phyloP scores from a whole-genome alignment of 1,140 invertebrate genomes.

The Acromyrmex echinatior region DNA sequence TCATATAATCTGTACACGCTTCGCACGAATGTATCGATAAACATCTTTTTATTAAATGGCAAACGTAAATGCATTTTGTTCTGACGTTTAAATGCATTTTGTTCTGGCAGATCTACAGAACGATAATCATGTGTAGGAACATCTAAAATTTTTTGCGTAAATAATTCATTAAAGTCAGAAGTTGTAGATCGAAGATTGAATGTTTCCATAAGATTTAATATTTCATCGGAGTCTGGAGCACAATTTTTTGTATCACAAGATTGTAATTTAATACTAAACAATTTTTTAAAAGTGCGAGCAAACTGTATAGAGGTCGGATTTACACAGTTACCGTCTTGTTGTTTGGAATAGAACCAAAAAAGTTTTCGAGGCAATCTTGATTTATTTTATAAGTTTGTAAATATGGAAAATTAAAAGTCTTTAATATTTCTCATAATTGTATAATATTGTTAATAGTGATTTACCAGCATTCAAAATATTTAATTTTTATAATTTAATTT shows the following conservation, averaged over 20 bases:
- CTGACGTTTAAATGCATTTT: neutral
- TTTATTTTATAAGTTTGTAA: neutral
- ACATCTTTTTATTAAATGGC: slow-evolving; percentile 26
- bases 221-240: neutral
- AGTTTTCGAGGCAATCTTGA: slow-evolving; percentile 27
- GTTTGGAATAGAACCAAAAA: neutral
- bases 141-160: neutral
- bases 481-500: neutral
- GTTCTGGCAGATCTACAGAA: neutral
- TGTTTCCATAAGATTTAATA: neutral
- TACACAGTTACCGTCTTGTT: neutral
- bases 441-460: slow-evolving; percentile 15
- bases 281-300: neutral
- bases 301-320: slow-evolving; percentile 26
- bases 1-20: neutral
- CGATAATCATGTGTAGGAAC: slow-evolving; percentile 2
- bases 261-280: neutral
- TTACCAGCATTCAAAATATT: slow-evolving; percentile 22
- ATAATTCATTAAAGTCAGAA: neutral
- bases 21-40: neutral
- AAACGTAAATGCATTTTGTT: neutral
- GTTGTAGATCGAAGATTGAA: neutral
- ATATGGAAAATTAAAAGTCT: slow-evolving; percentile 6
- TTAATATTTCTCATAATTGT: neutral
- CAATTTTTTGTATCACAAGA: slow-evolving; percentile 1